Evolutionary conservation across 2,797 vertebrate genomes (phyloP).

Genomic region (Adelosebastes latens): DNA sequence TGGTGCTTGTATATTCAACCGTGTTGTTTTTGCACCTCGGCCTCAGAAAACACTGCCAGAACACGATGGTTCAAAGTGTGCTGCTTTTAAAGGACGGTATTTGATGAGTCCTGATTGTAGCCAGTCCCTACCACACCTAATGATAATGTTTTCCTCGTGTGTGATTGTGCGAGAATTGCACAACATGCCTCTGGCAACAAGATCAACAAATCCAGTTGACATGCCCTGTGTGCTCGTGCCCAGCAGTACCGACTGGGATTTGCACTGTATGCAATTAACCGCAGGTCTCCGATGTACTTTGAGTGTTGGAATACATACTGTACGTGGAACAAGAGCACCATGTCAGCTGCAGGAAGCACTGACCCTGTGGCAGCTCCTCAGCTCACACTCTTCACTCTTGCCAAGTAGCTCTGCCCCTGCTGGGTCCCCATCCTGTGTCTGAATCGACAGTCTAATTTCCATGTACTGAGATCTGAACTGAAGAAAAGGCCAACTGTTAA

Average conservation of each 20-base stretch:
- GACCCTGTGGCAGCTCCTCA: slow-evolving; percentile 44
- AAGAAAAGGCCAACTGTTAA: slow-evolving; percentile 25
- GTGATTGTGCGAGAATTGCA: slow-evolving; percentile 20
- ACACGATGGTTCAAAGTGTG: background rate
- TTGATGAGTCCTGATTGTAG: slow-evolving; percentile 43
- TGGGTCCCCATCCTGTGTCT: slow-evolving; percentile 27
- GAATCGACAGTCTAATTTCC: slow-evolving; percentile 41
- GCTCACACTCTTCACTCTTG: slow-evolving; percentile 39
- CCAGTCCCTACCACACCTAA: slow-evolving; percentile 20
- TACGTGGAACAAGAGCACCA: slow-evolving; percentile 39
- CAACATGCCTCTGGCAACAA: slow-evolving; percentile 40
- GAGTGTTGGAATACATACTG: slow-evolving; percentile 49
- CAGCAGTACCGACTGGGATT: slow-evolving; percentile 17
- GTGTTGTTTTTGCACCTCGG: background rate
- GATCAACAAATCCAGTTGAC: slow-evolving; percentile 44
- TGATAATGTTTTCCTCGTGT: slow-evolving; percentile 33
- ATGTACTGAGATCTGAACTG: slow-evolving; percentile 1
- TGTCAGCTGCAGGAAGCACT: slow-evolving; percentile 37
- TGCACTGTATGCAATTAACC: slow-evolving; percentile 48
- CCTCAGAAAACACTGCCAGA: background rate
- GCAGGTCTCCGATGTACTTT: slow-evolving; percentile 51
- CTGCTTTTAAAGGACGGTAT: slow-evolving; percentile 21
- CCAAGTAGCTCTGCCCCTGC: slow-evolving; percentile 57
- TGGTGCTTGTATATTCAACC: background rate
- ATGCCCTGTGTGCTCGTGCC: slow-evolving; percentile 19